A percentile compares a stretch with the other conserved stretches of the same genome.
Conservation (phyloP, 2,888 invertebrate species). For the Orthosia gothica region DNA sequence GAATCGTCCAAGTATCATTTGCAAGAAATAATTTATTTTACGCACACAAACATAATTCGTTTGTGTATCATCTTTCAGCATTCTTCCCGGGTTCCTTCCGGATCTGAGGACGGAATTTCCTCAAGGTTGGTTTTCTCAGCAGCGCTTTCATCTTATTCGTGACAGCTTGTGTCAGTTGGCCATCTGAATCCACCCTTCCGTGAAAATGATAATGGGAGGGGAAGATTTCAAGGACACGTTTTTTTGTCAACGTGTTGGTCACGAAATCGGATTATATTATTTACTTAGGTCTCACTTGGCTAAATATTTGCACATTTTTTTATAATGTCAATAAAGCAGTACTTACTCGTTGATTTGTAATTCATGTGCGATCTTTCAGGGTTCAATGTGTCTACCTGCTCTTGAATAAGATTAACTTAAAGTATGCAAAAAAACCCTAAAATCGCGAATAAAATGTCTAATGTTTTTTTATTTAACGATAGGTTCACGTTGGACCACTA, state of each 20-base stretch:
- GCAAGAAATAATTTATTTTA: conserved; percentile 39
- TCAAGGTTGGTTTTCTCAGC: conserved; percentile 26
- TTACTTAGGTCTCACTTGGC: background rate
- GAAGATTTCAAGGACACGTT: background rate
- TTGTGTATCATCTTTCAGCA: conserved; percentile 37
- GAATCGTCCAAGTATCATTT: conserved; percentile 1
- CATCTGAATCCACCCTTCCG: conserved; percentile 31
- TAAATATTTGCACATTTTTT: background rate
- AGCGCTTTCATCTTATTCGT: conserved; percentile 21
- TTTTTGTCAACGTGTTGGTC: background rate
- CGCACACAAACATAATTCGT: conserved; percentile 3
- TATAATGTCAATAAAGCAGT: background rate
- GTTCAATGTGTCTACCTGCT: background rate
- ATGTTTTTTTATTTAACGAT: no score
- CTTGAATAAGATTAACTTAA: background rate
- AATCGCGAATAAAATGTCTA: background rate
- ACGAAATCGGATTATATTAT: background rate
- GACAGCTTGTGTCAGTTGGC: conserved; percentile 44
- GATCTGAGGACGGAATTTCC: conserved; percentile 11
- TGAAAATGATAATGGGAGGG: conserved; percentile 25
- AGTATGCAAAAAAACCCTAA: background rate
- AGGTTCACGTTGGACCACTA: no score
- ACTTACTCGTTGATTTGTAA: no score
- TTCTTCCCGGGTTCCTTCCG: conserved; percentile 22
- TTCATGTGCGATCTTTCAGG: background rate